Conservation (phyloP, 1,140 invertebrate species). For the Apis mellifera region Amel_HAv3.1 CM009931.2:27232501-27233000, state of each 20-base stretch:
- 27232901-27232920: conserved; percentile 71
- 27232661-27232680: not conserved
- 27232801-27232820: conserved; percentile 75
- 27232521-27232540: conserved; percentile 15
- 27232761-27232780: conserved; percentile 41
- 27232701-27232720: too few species aligned
- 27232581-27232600: too few species aligned
- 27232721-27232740: not conserved
- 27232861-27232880: conserved; percentile 67
- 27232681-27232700: not conserved
- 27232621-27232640: too few species aligned
- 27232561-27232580: not conserved
- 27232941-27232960: conserved; percentile 58
- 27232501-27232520: conserved; percentile 62
- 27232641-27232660: too few species aligned
- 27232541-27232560: not conserved
- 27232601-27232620: too few species aligned
- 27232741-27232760: conserved; percentile 34
- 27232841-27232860: conserved; percentile 63
- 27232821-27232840: conserved; percentile 71
- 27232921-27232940: conserved; percentile 73
- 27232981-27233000: conserved; percentile 65
- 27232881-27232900: conserved; percentile 68
- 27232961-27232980: conserved; percentile 61
- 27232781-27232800: conserved; percentile 64